Percentiles rank a stretch among this genome's conserved stretches.
These are phyloP conservation scores for Laothoe populi DNA, from an alignment of 2,888 invertebrate species.

Conservation along the genomic window DNA sequence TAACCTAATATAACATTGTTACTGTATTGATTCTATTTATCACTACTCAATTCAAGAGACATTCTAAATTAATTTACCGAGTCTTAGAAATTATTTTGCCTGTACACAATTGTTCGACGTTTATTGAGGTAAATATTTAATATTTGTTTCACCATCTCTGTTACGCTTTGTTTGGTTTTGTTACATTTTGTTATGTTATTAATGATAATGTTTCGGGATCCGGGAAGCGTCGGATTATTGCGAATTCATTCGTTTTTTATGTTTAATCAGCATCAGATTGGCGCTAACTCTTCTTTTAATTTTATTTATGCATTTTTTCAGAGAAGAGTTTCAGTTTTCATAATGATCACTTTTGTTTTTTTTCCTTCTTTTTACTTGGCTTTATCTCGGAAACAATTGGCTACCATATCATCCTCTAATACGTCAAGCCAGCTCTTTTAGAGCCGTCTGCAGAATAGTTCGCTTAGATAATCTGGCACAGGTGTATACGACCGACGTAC, in stretches of 20 bases:
- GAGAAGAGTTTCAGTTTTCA: no score
- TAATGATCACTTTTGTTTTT: no score
- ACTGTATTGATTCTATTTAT: constrained; percentile 63
- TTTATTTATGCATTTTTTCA: no score
- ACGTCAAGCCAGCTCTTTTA: no score
- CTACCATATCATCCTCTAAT: no score
- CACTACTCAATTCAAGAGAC: constrained; percentile 60
- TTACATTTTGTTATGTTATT: constrained; percentile 30
- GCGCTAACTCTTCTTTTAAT: no score
- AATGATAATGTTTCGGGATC: constrained; percentile 9
- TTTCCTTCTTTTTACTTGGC: no score
- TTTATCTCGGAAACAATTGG: no score
- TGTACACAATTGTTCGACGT: constrained; percentile 63
- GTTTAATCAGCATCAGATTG: no score
- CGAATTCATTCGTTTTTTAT: not conserved
- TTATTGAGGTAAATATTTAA: constrained; percentile 72
- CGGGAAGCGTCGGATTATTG: not conserved
- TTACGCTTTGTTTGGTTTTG: constrained; percentile 31
- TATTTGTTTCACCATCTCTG: constrained; percentile 59
- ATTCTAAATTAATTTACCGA: constrained; percentile 76
- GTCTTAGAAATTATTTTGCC: constrained; percentile 75
- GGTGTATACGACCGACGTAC: no score
- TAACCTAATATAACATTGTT: constrained; percentile 47
- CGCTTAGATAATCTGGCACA: no score
- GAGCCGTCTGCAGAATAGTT: no score